These are phyloP conservation scores for Asteroscopus sphinx DNA, from an alignment of 2,888 invertebrate genomes.

Conservation along the genomic window DNA sequence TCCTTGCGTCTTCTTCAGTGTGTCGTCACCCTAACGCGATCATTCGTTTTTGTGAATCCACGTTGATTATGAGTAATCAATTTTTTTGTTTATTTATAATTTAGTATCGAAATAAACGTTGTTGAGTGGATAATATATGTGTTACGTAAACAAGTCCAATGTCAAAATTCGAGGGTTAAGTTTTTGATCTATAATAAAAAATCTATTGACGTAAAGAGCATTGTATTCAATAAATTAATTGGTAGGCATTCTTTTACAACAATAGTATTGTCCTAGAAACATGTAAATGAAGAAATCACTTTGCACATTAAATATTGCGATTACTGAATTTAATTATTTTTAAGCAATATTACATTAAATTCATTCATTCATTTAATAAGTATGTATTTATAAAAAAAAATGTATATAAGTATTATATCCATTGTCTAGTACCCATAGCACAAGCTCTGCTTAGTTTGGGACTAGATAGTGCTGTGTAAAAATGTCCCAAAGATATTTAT, in stretches of 20 bases:
- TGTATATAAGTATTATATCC: no score
- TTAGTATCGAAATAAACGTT: conserved; percentile 63
- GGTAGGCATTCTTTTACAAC: no score
- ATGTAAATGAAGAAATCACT: no score
- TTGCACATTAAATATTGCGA: neutral
- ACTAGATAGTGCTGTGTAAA: no score
- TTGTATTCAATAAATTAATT: conserved; percentile 12
- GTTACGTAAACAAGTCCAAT: conserved; percentile 51
- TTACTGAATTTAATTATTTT: no score
- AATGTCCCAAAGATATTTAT: no score
- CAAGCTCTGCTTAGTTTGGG: no score
- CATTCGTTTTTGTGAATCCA: conserved; percentile 73
- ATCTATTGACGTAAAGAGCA: conserved; percentile 4
- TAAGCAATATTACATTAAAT: no score
- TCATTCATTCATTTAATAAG: no score
- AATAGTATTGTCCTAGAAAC: no score
- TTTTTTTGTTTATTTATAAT: conserved; percentile 75
- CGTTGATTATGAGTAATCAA: conserved; percentile 75
- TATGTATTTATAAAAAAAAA: no score
- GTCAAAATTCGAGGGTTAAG: conserved; percentile 31
- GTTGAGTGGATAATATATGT: conserved; percentile 60
- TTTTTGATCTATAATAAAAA: conserved; percentile 25
- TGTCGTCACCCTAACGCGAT: conserved; percentile 62
- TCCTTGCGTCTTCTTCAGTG: conserved; percentile 34
- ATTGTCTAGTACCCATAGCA: no score